Evolutionary conservation across 1,140 invertebrate species (phyloP).

Genomic region (Magallana ariakensis): DNA sequence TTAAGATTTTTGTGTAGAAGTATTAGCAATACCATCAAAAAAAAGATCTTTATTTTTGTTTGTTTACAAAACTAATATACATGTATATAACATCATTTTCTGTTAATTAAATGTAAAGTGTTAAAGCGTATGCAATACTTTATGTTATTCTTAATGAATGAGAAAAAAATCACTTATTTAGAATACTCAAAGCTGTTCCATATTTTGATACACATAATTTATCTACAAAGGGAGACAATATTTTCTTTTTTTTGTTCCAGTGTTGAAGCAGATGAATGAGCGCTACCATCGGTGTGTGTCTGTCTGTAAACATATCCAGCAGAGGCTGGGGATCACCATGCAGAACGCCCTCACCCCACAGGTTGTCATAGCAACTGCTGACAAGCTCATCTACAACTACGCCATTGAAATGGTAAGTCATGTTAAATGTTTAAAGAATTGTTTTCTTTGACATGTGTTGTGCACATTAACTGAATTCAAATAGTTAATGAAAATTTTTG

Average conservation of each 20-base stretch:
- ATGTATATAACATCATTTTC: no score
- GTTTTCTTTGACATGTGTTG: no score
- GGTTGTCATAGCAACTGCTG: slow-evolving; percentile 87
- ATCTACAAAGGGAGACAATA: neutral
- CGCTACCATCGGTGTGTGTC: slow-evolving; percentile 92
- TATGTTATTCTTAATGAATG: no score
- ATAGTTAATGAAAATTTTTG: neutral
- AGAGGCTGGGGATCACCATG: slow-evolving; percentile 81
- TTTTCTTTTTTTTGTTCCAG: slow-evolving; percentile 82
- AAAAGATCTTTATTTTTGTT: no score
- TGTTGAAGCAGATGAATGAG: slow-evolving; percentile 91
- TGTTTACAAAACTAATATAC: no score
- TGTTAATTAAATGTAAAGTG: no score
- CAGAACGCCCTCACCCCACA: slow-evolving; percentile 81
- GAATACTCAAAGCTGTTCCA: neutral
- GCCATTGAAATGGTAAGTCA: slow-evolving; percentile 94
- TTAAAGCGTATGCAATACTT: no score
- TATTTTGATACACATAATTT: neutral
- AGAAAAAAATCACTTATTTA: neutral
- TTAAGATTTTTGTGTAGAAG: no score
- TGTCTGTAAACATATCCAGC: slow-evolving; percentile 93
- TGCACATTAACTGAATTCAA: neutral
- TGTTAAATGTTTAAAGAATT: no score
- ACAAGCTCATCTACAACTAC: slow-evolving; percentile 97
- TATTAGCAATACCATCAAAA: no score